phyloP scores from a whole-genome alignment of 2,113 vertebrate species.

The Synchiropus splendidus region DNA sequence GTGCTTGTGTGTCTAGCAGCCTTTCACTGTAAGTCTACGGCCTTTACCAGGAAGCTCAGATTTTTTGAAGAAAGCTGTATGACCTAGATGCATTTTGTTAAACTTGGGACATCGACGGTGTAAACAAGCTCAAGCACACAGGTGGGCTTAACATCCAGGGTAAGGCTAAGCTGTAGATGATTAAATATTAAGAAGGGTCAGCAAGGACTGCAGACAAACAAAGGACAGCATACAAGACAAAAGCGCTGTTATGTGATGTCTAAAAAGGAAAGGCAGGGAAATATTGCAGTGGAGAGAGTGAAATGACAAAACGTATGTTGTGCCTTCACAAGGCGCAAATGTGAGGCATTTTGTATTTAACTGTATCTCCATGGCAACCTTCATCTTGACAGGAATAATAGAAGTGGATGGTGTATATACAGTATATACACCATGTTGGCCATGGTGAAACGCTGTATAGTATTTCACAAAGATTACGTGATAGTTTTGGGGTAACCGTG shows the following conservation, averaged over 20 bases:
- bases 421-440: constrained; percentile 12
- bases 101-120: constrained; percentile 4
- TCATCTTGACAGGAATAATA: constrained; percentile 35
- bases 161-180: constrained; percentile 22
- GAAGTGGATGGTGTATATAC: constrained; percentile 26
- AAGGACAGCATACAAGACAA: constrained; percentile 14
- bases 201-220: constrained; percentile 16
- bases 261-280: constrained; percentile 13
- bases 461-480: too few relatives aligned
- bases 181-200: constrained; percentile 39
- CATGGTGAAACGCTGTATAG: constrained; percentile 24
- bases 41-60: constrained; percentile 35
- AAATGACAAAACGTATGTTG: background rate
- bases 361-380: constrained; percentile 51
- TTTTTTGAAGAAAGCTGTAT: constrained; percentile 37
- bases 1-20: constrained; percentile 14
- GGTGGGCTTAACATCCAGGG: constrained; percentile 9
- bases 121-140: background rate
- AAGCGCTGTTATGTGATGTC: constrained; percentile 18
- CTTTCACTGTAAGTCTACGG: constrained; percentile 22
- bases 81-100: constrained; percentile 47
- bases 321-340: constrained; percentile 28
- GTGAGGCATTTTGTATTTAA: constrained; percentile 44
- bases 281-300: constrained; percentile 8
- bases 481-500: too few relatives aligned